phyloP scores from a whole-genome alignment of 2,888 invertebrate species.

The Cheilosia grossa region DNA sequence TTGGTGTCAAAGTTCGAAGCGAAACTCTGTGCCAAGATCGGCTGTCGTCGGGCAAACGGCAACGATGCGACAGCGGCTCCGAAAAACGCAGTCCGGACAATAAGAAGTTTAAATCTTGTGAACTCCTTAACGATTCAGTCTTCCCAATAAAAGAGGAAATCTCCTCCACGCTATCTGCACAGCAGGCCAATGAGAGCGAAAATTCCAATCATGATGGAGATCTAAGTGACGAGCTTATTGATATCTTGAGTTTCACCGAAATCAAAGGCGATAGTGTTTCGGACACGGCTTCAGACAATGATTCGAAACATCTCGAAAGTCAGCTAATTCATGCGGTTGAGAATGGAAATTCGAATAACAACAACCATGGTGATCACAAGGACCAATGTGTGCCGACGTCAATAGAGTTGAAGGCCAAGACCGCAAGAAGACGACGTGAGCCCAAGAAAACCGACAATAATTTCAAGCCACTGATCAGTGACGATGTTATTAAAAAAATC shows the following conservation, averaged over 20 bases:
- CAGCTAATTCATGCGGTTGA: conserved; percentile 14
- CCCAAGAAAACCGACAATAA: conserved; percentile 74
- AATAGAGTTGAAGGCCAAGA: conserved; percentile 52
- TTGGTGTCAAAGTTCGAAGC: conserved; percentile 85
- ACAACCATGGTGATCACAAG: conserved; percentile 30
- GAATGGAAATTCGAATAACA: conserved; percentile 38
- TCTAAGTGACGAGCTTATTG: conserved; percentile 57
- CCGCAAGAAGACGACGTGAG: conserved; percentile 30
- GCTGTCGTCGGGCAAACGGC: conserved; percentile 80
- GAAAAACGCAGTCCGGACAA: conserved; percentile 84
- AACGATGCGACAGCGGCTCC: conserved; percentile 86
- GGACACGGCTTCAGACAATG: conserved; percentile 39
- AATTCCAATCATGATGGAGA: conserved; percentile 60
- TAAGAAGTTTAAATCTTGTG: conserved; percentile 82
- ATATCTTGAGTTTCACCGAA: conserved; percentile 45
- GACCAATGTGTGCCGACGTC: conserved; percentile 16
- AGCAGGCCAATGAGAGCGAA: conserved; percentile 52
- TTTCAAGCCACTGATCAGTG: conserved; percentile 81
- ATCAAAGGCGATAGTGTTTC: conserved; percentile 41
- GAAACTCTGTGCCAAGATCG: conserved; percentile 82
- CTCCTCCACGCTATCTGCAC: conserved; percentile 5
- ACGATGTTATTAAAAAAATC: conserved; percentile 81
- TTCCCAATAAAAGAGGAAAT: conserved; percentile 46
- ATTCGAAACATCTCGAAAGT: conserved; percentile 32
- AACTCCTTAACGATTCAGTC: conserved; percentile 41